phyloP scores from a whole-genome alignment of 2,888 invertebrate species.

The Empis stercorea region DNA sequence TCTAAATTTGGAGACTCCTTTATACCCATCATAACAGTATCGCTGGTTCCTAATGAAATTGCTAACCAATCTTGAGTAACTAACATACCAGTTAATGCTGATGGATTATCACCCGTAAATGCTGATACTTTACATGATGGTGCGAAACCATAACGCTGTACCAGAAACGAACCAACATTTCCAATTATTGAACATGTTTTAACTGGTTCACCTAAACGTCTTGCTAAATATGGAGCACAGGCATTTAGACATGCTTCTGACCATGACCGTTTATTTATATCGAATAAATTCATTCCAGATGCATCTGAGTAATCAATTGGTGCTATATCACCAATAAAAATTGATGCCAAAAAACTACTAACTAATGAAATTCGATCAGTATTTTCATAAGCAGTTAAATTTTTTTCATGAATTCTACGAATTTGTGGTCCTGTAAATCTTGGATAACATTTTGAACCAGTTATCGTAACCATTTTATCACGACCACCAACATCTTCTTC shows the following conservation, averaged over 20 bases:
- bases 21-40: constrained; percentile 75
- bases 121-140: constrained; percentile 68
- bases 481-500: constrained; percentile 67
- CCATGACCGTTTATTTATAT: constrained; percentile 70
- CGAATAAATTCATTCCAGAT: constrained; percentile 91
- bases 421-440: constrained; percentile 87
- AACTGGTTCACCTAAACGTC: constrained; percentile 64
- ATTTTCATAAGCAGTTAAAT: constrained; percentile 54
- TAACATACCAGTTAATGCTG: constrained; percentile 72
- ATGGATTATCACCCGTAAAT: constrained; percentile 93
- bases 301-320: constrained; percentile 87
- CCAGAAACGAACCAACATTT: constrained; percentile 61
- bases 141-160: constrained; percentile 74
- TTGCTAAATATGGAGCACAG: constrained; percentile 59
- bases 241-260: constrained; percentile 57
- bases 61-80: constrained; percentile 70
- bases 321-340: constrained; percentile 78
- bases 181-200: constrained; percentile 60
- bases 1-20: constrained; percentile 50
- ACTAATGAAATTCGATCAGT: constrained; percentile 83
- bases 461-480: constrained; percentile 28
- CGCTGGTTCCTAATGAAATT: constrained; percentile 86
- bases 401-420: constrained; percentile 66
- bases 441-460: constrained; percentile 36
- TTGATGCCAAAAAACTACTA: constrained; percentile 81